Percentiles rank a stretch among this genome's conserved stretches.
These are phyloP conservation scores for Colletes latitarsis DNA, from an alignment of 1,140 invertebrate genomes.

Conservation along the genomic window DNA sequence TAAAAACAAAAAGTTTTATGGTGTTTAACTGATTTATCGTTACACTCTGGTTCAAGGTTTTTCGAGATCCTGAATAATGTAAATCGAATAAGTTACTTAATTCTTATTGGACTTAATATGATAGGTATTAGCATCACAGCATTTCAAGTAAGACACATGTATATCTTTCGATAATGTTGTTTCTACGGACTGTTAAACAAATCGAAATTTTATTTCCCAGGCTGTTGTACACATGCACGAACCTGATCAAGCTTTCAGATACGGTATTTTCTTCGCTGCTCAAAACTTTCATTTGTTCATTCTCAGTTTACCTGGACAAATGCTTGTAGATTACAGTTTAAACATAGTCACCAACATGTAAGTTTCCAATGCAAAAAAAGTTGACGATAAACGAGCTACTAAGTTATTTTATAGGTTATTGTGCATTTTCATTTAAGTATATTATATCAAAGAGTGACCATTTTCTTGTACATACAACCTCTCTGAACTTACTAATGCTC, in stretches of 20 bases:
- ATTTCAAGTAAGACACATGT: not conserved
- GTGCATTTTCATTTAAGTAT: too few relatives aligned
- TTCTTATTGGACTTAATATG: not conserved
- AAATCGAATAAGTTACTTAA: not conserved
- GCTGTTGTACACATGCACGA: not conserved
- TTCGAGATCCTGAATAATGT: not conserved
- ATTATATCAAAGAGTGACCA: too few relatives aligned
- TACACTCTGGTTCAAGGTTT: not conserved
- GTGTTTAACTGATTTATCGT: not conserved
- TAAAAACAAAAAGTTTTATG: not conserved
- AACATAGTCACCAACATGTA: not conserved
- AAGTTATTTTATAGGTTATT: too few relatives aligned
- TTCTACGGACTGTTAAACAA: too few relatives aligned
- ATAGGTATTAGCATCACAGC: not conserved
- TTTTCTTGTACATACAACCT: too few relatives aligned
- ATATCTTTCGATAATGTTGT: too few relatives aligned
- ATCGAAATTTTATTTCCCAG: not conserved
- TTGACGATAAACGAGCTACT: not conserved
- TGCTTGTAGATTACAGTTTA: not conserved
- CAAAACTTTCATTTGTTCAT: not conserved
- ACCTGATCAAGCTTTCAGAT: not conserved
- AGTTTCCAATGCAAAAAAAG: not conserved
- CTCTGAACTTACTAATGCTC: too few relatives aligned
- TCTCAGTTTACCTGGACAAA: constrained; percentile 4
- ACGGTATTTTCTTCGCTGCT: not conserved